Conservation (phyloP, 2,113 vertebrate genomes). For the Butorides virescens region DNA sequence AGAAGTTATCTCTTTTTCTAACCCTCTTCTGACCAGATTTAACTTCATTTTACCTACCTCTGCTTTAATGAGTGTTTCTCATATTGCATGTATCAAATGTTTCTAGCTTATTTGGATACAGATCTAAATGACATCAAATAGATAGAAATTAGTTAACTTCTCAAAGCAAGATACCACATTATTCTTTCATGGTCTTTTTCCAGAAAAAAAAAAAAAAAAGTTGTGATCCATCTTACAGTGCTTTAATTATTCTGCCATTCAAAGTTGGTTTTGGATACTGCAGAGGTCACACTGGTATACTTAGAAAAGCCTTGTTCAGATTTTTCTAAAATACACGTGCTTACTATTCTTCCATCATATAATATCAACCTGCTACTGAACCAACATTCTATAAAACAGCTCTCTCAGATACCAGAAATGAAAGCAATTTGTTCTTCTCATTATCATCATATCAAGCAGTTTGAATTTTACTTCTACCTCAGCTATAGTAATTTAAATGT, state of each 20-base stretch:
- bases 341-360: neutral
- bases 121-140: neutral
- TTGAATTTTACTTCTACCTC: neutral
- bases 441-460: neutral
- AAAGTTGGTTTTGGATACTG: neutral
- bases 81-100: neutral
- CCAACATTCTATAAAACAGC: neutral
- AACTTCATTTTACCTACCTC: neutral
- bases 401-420: neutral
- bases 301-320: neutral
- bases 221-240: neutral
- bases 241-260: neutral
- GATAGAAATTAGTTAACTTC: neutral
- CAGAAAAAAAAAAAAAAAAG: neutral
- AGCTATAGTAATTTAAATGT: neutral
- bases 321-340: neutral
- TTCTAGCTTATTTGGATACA: neutral
- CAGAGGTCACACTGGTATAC: neutral
- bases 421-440: neutral
- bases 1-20: neutral
- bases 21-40: neutral
- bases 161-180: neutral
- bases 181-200: neutral
- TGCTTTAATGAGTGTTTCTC: neutral
- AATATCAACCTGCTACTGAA: neutral